Conservation (phyloP, 2,888 invertebrate genomes). For the Phania funesta region DNA sequence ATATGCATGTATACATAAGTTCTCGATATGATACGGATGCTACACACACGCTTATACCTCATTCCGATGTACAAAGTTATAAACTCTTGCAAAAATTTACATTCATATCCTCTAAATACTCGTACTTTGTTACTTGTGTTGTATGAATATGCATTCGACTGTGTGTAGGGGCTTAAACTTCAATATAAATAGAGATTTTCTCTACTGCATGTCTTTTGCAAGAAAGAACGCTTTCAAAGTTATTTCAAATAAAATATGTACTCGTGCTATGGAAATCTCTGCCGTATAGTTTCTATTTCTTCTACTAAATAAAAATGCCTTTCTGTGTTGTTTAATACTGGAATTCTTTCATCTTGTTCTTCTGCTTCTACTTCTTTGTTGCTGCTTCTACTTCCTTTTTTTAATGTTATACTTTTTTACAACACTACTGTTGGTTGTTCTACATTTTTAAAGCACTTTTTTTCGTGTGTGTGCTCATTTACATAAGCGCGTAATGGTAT, state of each 20-base stretch:
- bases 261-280: slow-evolving; percentile 15
- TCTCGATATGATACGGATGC: too few relatives aligned
- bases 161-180: slow-evolving; percentile 29
- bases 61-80: too few relatives aligned
- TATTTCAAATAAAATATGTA: neutral
- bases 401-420: slow-evolving; percentile 29
- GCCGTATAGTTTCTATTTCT: neutral
- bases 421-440: slow-evolving; percentile 32
- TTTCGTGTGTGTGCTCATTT: slow-evolving; percentile 25
- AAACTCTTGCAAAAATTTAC: slow-evolving; percentile 12
- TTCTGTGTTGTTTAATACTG: slow-evolving; percentile 23
- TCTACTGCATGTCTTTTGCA: neutral
- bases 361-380: neutral
- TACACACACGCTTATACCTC: neutral
- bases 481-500: slow-evolving; percentile 55
- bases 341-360: slow-evolving; percentile 24
- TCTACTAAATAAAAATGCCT: neutral
- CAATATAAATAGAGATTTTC: slow-evolving; percentile 21
- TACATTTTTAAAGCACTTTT: neutral
- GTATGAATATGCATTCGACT: slow-evolving; percentile 18
- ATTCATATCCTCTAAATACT: slow-evolving; percentile 21
- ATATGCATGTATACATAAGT: neutral
- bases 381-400: slow-evolving; percentile 5
- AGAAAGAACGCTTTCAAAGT: slow-evolving; percentile 7
- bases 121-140: slow-evolving; percentile 19